A percentile compares a stretch with the other conserved stretches of the same genome.
These are phyloP conservation scores for Tolmerus cingulatus DNA, from an alignment of 2,888 invertebrate species.

Conservation along the genomic window DNA sequence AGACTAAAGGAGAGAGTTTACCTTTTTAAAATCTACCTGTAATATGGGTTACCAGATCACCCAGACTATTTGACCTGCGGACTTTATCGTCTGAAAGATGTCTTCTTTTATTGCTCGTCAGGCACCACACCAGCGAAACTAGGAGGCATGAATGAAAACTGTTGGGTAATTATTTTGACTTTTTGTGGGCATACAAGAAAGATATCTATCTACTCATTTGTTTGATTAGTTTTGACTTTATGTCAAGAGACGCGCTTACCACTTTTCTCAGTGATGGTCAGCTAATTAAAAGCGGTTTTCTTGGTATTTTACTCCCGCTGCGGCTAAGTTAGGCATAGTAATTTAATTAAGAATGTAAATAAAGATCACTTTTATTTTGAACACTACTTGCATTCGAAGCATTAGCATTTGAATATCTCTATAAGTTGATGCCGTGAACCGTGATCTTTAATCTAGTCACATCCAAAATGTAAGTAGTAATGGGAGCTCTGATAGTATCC, in stretches of 20 bases:
- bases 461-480: no score
- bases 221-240: background rate
- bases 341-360: background rate
- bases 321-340: background rate
- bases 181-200: background rate
- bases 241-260: background rate
- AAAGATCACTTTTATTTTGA: background rate
- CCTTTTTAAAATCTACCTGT: slow-evolving; percentile 45
- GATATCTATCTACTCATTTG: background rate
- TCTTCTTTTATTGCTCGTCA: background rate
- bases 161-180: background rate
- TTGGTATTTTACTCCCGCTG: background rate
- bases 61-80: background rate
- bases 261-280: background rate
- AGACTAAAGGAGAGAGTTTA: slow-evolving; percentile 51
- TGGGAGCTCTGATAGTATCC: no score
- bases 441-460: no score
- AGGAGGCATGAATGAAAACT: background rate
- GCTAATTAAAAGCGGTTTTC: background rate
- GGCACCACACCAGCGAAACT: background rate
- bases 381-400: background rate
- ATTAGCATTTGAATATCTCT: background rate
- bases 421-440: no score
- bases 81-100: background rate
- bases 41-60: slow-evolving; percentile 39